These are phyloP conservation scores for Sericinus montela DNA, from an alignment of 2,888 invertebrate genomes.

Conservation along the genomic window DNA sequence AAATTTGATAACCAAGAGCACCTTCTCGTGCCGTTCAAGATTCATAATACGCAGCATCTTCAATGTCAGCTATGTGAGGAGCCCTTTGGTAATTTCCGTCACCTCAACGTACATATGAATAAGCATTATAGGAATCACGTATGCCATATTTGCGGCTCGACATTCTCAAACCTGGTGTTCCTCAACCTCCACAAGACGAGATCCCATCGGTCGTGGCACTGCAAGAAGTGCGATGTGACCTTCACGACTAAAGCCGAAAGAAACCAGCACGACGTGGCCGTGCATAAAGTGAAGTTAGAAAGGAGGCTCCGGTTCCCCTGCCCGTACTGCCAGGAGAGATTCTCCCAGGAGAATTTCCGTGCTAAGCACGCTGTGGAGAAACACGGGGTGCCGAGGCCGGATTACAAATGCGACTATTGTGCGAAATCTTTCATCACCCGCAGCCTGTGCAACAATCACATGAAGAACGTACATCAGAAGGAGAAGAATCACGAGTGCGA, in stretches of 20 bases:
- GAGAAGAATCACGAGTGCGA: constrained; percentile 59
- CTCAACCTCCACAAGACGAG: constrained; percentile 55
- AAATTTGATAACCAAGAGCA: constrained; percentile 40
- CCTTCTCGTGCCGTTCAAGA: constrained; percentile 57
- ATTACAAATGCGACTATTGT: constrained; percentile 50
- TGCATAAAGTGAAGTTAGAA: constrained; percentile 36
- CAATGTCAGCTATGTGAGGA: constrained; percentile 57
- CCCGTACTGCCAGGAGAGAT: constrained; percentile 47
- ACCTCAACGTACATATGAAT: constrained; percentile 63
- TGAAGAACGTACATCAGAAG: constrained; percentile 60
- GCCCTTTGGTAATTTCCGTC: constrained; percentile 43
- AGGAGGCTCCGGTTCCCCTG: constrained; percentile 51
- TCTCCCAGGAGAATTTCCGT: constrained; percentile 48
- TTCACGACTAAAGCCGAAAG: constrained; percentile 39
- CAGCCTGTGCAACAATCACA: constrained; percentile 58
- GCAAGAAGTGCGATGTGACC: constrained; percentile 39
- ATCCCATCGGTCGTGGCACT: constrained; percentile 42
- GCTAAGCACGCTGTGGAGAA: constrained; percentile 44
- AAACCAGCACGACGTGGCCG: constrained; percentile 33
- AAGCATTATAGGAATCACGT: constrained; percentile 62
- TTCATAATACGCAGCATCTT: constrained; percentile 35
- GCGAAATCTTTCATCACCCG: constrained; percentile 53
- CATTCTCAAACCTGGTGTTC: constrained; percentile 57
- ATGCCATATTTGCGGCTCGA: constrained; percentile 61
- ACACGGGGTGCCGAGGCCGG: constrained; percentile 51